A percentile compares a stretch with the other conserved stretches of the same genome.
phyloP scores from a whole-genome alignment of 2,797 vertebrate species.

The Heteromormyrus szaboi region DNA sequence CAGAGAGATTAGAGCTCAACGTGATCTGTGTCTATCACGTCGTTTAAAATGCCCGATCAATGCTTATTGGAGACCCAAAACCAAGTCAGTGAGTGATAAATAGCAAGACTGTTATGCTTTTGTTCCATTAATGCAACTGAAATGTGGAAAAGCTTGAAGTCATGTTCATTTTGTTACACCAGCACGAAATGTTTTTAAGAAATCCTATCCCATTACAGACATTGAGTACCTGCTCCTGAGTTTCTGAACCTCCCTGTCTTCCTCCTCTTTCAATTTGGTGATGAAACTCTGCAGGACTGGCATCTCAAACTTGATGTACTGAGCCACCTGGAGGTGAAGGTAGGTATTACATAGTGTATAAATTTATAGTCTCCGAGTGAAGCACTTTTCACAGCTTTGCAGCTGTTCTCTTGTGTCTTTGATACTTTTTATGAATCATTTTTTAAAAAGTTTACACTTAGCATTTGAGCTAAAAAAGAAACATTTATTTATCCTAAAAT shows the following conservation, averaged over 20 bases:
- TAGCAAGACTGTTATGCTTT: not conserved
- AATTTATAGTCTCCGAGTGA: not conserved
- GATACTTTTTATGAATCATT: not conserved
- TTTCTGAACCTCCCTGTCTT: slow-evolving; percentile 74
- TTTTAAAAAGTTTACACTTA: not conserved
- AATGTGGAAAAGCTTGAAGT: not conserved
- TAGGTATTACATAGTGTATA: not conserved
- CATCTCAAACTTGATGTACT: slow-evolving; percentile 84
- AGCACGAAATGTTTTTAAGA: not conserved
- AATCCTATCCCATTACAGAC: not conserved
- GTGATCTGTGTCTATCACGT: too few relatives aligned
- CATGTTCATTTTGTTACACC: not conserved
- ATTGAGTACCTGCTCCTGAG: slow-evolving; percentile 61
- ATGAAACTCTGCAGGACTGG: slow-evolving; percentile 78
- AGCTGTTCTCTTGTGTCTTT: not conserved
- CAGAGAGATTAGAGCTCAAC: not conserved
- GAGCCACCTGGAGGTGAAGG: slow-evolving; percentile 62
- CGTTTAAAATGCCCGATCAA: not conserved
- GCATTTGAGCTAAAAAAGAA: not conserved
- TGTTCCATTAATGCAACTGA: not conserved
- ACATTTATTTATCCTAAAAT: not conserved
- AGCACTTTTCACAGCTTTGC: not conserved
- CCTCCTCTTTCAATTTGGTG: slow-evolving; percentile 74
- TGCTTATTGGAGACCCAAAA: not conserved
- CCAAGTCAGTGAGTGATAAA: not conserved